Conservation (phyloP, 2,113 vertebrate genomes). For the Cercopithecus mona region DNA sequence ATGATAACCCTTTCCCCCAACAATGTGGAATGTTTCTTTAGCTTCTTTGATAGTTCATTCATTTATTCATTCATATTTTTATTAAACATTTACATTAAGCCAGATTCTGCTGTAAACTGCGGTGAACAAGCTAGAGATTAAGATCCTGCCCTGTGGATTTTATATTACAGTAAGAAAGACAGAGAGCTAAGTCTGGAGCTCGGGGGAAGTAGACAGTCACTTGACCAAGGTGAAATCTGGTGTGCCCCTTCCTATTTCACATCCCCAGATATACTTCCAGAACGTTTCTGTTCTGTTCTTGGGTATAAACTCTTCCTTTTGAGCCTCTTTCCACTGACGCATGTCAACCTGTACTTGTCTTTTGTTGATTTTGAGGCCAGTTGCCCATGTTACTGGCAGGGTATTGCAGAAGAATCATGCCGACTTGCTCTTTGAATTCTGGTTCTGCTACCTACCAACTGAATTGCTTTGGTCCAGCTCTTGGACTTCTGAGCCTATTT, state of each 20-base stretch:
- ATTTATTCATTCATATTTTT: neutral
- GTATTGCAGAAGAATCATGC: neutral
- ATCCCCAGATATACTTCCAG: slow-evolving; percentile 1
- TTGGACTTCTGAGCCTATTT: neutral
- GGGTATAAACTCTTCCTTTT: slow-evolving; percentile 13
- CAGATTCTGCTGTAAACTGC: neutral
- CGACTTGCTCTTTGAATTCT: slow-evolving; percentile 11
- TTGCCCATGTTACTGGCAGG: neutral
- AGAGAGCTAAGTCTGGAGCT: neutral
- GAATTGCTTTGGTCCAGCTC: neutral
- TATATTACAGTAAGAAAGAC: neutral
- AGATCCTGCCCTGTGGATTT: neutral
- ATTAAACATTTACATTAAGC: slow-evolving; percentile 36
- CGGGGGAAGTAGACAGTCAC: neutral
- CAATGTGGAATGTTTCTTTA: neutral
- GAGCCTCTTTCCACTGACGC: neutral
- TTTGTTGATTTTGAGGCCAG: slow-evolving; percentile 8
- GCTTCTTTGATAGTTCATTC: neutral
- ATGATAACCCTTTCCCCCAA: neutral
- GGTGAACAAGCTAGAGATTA: neutral
- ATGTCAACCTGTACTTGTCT: neutral
- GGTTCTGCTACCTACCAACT: neutral
- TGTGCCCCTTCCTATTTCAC: neutral
- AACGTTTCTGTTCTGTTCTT: neutral
- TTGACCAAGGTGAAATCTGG: neutral